Conservation (phyloP, 1,140 invertebrate genomes). For the Trissolcus basalis region DNA sequence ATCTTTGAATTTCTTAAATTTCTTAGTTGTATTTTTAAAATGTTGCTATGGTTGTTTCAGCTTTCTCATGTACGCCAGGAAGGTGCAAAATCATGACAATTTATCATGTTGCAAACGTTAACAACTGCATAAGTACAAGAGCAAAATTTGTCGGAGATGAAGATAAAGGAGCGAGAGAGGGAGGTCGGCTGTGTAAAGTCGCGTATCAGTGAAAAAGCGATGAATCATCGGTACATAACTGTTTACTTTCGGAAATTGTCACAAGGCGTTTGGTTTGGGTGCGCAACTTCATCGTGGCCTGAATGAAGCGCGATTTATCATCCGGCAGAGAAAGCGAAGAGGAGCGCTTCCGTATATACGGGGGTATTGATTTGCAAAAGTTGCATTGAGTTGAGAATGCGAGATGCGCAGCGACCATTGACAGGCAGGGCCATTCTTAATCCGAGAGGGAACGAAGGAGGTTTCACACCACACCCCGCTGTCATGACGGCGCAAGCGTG, state of each 20-base stretch:
- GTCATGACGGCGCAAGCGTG: conserved; percentile 57
- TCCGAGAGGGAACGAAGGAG: conserved; percentile 51
- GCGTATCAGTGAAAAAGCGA: conserved; percentile 24
- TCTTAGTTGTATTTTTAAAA: no score
- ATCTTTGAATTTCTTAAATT: no score
- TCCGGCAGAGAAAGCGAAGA: conserved; percentile 26
- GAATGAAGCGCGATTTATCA: conserved; percentile 51
- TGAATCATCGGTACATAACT: conserved; percentile 42
- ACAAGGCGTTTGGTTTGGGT: conserved; percentile 32
- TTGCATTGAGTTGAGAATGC: conserved; percentile 40
- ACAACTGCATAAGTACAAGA: conserved; percentile 42
- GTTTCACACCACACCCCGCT: conserved; percentile 57
- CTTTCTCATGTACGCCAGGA: no score
- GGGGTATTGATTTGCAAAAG: conserved; percentile 54
- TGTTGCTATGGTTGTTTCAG: no score
- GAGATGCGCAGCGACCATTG: conserved; percentile 47
- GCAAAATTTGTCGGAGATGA: conserved; percentile 39
- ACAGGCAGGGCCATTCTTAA: conserved; percentile 54
- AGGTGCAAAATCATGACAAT: conserved; percentile 5
- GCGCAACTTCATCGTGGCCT: conserved; percentile 33
- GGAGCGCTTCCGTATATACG: conserved; percentile 31
- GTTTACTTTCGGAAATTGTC: conserved; percentile 51
- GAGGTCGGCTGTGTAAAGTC: background rate
- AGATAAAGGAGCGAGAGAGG: conserved; percentile 30
- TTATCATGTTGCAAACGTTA: conserved; percentile 30